These are phyloP conservation scores for Steatornis caripensis DNA, from an alignment of 2,113 vertebrate genomes.

Conservation along the genomic window DNA sequence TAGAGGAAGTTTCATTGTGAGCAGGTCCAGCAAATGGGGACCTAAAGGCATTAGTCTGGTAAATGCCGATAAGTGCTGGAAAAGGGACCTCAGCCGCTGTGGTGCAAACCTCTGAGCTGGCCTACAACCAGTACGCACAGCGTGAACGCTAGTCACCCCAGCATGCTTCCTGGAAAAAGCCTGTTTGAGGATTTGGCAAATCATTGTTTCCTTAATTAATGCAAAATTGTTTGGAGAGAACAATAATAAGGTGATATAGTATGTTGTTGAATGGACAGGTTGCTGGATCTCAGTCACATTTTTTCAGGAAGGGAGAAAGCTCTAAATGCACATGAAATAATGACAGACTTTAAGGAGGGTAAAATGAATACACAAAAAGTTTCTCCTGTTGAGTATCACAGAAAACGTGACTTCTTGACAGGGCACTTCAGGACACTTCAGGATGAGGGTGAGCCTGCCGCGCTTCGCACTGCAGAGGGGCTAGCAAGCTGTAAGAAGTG, in stretches of 20 bases:
- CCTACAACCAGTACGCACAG: background rate
- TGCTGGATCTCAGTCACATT: background rate
- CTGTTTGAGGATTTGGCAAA: background rate
- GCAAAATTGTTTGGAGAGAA: background rate
- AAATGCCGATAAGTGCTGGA: background rate
- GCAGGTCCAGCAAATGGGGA: background rate
- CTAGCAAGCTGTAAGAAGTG: background rate
- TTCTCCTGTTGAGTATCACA: background rate
- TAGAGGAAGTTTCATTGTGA: fast-evolving
- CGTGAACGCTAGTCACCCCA: background rate
- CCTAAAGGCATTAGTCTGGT: background rate
- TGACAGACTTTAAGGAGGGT: background rate
- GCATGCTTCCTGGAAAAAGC: background rate
- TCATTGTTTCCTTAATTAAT: background rate
- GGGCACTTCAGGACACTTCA: background rate
- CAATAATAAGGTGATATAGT: background rate
- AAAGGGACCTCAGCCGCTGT: background rate
- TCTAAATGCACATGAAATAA: background rate
- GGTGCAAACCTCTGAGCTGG: background rate
- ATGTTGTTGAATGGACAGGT: background rate
- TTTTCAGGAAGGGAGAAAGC: background rate
- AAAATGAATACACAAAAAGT: background rate
- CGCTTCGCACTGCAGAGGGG: background rate
- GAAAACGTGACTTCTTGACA: background rate
- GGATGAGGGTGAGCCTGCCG: background rate